Conservation (phyloP, 2,888 invertebrate genomes). For the Byasa hedistus region DNA sequence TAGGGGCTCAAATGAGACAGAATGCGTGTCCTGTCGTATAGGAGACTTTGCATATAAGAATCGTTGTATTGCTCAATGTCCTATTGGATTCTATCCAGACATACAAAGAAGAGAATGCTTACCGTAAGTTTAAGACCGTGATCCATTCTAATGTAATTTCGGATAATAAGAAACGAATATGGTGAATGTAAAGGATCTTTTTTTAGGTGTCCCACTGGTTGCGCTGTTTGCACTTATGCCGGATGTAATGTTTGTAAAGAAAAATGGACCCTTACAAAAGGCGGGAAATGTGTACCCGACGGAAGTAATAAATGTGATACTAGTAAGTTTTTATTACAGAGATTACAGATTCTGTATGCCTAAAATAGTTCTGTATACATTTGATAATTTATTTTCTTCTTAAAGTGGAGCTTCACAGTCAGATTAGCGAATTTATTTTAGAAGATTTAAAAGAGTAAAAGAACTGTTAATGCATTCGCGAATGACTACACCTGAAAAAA, state of each 20-base stretch:
- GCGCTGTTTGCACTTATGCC: constrained; percentile 85
- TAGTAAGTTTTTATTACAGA: constrained; percentile 74
- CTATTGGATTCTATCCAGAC: constrained; percentile 86
- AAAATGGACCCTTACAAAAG: constrained; percentile 87
- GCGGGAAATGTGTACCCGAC: constrained; percentile 86
- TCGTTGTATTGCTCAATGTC: constrained; percentile 86
- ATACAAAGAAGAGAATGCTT: constrained; percentile 88
- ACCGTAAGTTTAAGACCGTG: constrained; percentile 60
- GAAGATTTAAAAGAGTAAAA: too few relatives aligned
- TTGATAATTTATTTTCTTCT: too few relatives aligned
- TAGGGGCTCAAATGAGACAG: constrained; percentile 86
- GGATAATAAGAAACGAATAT: constrained; percentile 28
- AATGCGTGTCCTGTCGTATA: constrained; percentile 89
- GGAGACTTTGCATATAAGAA: constrained; percentile 86
- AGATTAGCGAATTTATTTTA: too few relatives aligned
- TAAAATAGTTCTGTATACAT: too few relatives aligned
- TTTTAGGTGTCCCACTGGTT: constrained; percentile 85
- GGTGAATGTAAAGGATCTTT: constrained; percentile 34
- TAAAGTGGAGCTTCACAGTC: too few relatives aligned
- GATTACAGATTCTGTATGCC: too few relatives aligned
- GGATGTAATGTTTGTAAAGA: constrained; percentile 86
- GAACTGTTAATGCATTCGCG: too few relatives aligned
- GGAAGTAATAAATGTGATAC: constrained; percentile 88
- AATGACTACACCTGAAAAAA: too few relatives aligned
- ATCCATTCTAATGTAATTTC: constrained; percentile 30